These are phyloP conservation scores for Hypena proboscidalis DNA, from an alignment of 2,888 invertebrate genomes.

Conservation along the genomic window DNA sequence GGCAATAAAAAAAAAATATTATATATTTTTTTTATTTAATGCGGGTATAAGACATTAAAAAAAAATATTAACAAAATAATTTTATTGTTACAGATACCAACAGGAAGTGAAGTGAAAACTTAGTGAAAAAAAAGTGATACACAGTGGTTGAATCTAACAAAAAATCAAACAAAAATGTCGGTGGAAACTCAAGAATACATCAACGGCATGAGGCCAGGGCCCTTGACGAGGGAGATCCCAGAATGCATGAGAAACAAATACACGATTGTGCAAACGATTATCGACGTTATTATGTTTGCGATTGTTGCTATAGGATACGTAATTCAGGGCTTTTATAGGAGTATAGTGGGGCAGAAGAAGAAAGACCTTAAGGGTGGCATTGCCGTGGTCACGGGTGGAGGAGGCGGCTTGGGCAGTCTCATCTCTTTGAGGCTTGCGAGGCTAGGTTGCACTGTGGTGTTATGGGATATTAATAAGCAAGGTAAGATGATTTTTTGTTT, in stretches of 20 bases:
- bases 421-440: constrained; percentile 90
- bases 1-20: too few relatives aligned
- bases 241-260: constrained; percentile 80
- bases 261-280: constrained; percentile 80
- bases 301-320: constrained; percentile 77
- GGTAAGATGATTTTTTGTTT: constrained; percentile 82
- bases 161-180: constrained; percentile 54
- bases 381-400: constrained; percentile 95
- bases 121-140: constrained; percentile 64
- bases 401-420: constrained; percentile 93
- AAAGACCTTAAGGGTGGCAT: constrained; percentile 91
- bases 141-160: constrained; percentile 38
- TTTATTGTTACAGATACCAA: constrained; percentile 52
- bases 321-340: constrained; percentile 85
- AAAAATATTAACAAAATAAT: too few relatives aligned
- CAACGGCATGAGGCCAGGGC: constrained; percentile 74
- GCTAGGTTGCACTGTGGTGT: constrained; percentile 91
- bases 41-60: too few relatives aligned
- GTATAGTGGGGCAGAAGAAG: constrained; percentile 86
- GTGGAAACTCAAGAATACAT: constrained; percentile 74
- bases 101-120: constrained; percentile 26
- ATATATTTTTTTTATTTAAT: too few relatives aligned
- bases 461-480: constrained; percentile 95
- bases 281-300: constrained; percentile 85
- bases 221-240: constrained; percentile 77